Conservation (phyloP, 2,113 vertebrate genomes). For the Lepisosteus oculatus region DNA sequence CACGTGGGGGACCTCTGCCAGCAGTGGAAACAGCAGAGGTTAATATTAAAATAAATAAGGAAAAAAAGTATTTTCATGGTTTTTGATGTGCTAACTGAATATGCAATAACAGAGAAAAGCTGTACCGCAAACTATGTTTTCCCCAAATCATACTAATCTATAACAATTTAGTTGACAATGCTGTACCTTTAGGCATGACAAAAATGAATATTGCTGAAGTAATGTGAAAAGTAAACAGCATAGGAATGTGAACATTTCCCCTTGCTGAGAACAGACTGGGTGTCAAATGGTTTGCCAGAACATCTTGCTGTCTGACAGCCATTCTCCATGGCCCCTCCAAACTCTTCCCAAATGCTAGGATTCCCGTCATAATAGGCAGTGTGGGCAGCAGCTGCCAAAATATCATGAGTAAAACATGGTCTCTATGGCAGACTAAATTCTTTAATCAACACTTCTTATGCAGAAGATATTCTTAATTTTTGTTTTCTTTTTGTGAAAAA, state of each 20-base stretch:
- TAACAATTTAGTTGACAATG: constrained; percentile 1
- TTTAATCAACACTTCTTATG: too few relatives aligned
- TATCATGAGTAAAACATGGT: too few relatives aligned
- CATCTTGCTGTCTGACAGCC: too few relatives aligned
- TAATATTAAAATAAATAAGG: background rate
- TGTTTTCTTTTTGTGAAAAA: too few relatives aligned
- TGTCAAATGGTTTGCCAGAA: too few relatives aligned
- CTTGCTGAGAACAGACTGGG: too few relatives aligned
- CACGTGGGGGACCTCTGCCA: background rate
- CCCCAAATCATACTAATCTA: constrained; percentile 4
- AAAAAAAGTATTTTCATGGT: background rate
- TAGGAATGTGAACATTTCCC: constrained; percentile 8
- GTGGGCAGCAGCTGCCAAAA: too few relatives aligned
- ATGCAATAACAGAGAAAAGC: constrained; percentile 15
- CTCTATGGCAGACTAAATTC: too few relatives aligned
- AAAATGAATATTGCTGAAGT: constrained; percentile 4
- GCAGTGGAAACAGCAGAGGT: background rate
- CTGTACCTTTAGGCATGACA: background rate
- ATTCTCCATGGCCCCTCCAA: too few relatives aligned
- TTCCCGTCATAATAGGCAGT: too few relatives aligned
- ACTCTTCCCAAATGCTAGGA: too few relatives aligned
- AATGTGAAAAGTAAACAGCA: constrained; percentile 12
- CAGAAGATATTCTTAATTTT: too few relatives aligned
- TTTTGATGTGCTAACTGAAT: background rate
- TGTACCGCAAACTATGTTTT: constrained; percentile 12